Percentiles rank a stretch among this genome's conserved stretches.
phyloP scores from a whole-genome alignment of 2,113 vertebrate genomes.

The Bufo gargarizans region DNA sequence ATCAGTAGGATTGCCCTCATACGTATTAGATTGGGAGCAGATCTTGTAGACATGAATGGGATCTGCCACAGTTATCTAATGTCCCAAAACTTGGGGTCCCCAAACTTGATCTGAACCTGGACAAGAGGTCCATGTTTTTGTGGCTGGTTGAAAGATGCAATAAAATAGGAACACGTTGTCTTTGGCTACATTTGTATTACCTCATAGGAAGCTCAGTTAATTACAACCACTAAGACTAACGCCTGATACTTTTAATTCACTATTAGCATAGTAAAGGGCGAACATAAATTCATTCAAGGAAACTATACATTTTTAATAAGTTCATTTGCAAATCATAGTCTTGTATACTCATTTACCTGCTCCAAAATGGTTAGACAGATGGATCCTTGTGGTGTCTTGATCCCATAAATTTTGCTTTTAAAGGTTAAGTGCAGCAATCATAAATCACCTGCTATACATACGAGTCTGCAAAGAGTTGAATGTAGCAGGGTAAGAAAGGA shows the following conservation, averaged over 20 bases:
- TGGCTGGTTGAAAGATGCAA: background rate
- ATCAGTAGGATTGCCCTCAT: too few species aligned
- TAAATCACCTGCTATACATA: conserved; percentile 36
- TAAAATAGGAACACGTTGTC: too few species aligned
- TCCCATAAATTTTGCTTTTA: conserved; percentile 44
- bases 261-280: conserved; percentile 52
- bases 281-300: conserved; percentile 34
- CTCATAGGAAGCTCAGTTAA: background rate
- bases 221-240: conserved; percentile 41
- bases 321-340: conserved; percentile 37
- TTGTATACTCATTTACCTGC: conserved; percentile 46
- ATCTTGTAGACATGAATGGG: too few species aligned
- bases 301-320: conserved; percentile 51
- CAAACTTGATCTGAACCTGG: background rate
- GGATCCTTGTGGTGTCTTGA: conserved; percentile 27
- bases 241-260: conserved; percentile 36
- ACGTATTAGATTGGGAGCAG: too few species aligned
- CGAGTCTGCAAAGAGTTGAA: background rate
- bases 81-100: background rate
- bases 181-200: background rate
- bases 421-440: conserved; percentile 45
- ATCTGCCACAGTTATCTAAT: background rate
- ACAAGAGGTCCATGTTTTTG: background rate
- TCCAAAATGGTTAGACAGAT: conserved; percentile 42
- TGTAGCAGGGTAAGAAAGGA: background rate